Conservation (phyloP, 92 coral and sea anemone genomes). For the Chrysogorgia sp. region DNA sequence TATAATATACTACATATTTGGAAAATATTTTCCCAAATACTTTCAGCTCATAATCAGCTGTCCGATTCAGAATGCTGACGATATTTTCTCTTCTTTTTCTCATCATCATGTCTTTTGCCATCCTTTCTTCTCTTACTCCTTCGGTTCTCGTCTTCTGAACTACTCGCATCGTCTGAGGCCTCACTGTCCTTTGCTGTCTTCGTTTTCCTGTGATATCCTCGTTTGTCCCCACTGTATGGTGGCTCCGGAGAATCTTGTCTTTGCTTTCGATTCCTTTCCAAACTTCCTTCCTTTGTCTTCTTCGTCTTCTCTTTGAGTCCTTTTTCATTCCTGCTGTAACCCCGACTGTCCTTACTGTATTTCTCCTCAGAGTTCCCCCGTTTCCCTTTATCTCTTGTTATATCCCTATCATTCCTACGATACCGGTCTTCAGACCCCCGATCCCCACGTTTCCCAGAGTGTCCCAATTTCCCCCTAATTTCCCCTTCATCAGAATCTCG, state of each 20-base stretch:
- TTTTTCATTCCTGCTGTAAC: neutral
- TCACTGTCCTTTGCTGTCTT: slow-evolving; percentile 10
- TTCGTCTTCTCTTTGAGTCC: no score
- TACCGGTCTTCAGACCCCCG: neutral
- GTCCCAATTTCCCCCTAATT: neutral
- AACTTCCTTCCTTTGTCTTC: neutral
- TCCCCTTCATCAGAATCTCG: slow-evolving; percentile 17
- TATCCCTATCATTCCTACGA: slow-evolving; percentile 22
- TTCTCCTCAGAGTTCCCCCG: slow-evolving; percentile 34
- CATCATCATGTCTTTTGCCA: neutral
- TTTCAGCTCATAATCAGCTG: no score
- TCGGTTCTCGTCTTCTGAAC: slow-evolving; percentile 16
- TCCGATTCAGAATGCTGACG: neutral
- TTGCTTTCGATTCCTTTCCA: slow-evolving; percentile 3
- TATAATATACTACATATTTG: no score
- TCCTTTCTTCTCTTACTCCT: no score
- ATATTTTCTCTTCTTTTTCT: slow-evolving; percentile 15
- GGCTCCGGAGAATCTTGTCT: no score
- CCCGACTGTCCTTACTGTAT: neutral
- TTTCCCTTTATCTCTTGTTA: neutral
- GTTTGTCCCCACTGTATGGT: slow-evolving; percentile 1
- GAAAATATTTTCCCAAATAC: no score
- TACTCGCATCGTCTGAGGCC: neutral
- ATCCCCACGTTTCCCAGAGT: slow-evolving; percentile 4
- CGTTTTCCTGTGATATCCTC: slow-evolving; percentile 5